Percentiles rank a stretch among this genome's conserved stretches.
Evolutionary conservation across 1,140 invertebrate species (phyloP).

Genomic region (Globodera rostochiensis): DNA sequence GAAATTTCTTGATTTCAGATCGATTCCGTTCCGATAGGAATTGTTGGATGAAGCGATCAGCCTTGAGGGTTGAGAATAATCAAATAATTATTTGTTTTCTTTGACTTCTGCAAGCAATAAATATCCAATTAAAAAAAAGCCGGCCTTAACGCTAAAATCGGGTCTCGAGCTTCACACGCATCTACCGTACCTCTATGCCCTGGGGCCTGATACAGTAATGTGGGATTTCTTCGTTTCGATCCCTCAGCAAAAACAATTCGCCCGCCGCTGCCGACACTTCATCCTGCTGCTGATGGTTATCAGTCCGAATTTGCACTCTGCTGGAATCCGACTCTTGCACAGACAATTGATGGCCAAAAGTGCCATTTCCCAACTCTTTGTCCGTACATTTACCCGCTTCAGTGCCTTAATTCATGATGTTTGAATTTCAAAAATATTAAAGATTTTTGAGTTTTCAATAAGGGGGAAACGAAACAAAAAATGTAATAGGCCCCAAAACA

Average conservation of each 20-base stretch:
- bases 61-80: not conserved
- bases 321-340: not conserved
- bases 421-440: too few species aligned
- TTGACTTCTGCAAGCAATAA: not conserved
- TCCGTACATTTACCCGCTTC: not conserved
- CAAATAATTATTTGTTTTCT: too few species aligned
- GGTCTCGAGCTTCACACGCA: not conserved
- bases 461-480: too few species aligned
- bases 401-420: not conserved
- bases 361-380: not conserved
- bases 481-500: too few species aligned
- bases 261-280: not conserved
- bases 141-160: too few species aligned
- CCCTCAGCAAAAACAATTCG: conserved; percentile 15
- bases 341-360: not conserved
- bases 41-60: conserved; percentile 21
- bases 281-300: not conserved
- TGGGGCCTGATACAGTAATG: conserved; percentile 20
- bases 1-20: conserved; percentile 10
- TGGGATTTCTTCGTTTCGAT: conserved; percentile 9
- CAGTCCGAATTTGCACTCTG: not conserved
- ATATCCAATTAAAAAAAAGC: too few species aligned
- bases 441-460: too few species aligned
- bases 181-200: conserved; percentile 6
- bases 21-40: conserved; percentile 5